Percentiles rank a stretch among this genome's conserved stretches.
Conservation (phyloP, 2,113 vertebrate genomes). For the Alces alces region DNA sequence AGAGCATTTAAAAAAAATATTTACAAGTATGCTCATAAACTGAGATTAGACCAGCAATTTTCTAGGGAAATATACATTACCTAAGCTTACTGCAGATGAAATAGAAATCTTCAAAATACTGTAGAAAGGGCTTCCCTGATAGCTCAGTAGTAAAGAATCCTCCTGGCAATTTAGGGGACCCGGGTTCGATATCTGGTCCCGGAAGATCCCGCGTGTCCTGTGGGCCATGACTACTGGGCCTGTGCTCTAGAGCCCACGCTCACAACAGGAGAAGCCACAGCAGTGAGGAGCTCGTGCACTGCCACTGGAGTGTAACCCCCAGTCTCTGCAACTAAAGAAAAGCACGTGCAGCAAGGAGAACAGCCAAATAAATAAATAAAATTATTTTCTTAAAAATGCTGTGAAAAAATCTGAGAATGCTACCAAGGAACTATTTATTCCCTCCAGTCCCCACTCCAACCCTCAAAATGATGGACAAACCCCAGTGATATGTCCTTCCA, state of each 20-base stretch:
- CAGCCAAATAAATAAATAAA: background rate
- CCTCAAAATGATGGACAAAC: background rate
- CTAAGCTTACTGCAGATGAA: background rate
- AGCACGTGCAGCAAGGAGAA: background rate
- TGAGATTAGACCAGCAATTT: background rate
- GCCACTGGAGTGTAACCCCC: too few relatives aligned
- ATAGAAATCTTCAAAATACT: background rate
- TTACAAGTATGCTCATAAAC: background rate
- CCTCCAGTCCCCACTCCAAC: background rate
- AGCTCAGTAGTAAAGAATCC: background rate
- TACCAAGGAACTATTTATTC: background rate
- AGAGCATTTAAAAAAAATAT: background rate
- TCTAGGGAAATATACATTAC: background rate
- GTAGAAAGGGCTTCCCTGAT: background rate
- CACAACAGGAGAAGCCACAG: background rate
- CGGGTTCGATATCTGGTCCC: fast-evolving
- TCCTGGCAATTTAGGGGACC: background rate
- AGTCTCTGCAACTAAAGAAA: background rate
- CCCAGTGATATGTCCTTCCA: background rate
- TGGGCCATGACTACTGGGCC: too few relatives aligned
- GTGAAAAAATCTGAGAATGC: background rate
- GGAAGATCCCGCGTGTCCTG: background rate
- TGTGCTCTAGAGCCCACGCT: background rate
- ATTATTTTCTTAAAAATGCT: background rate
- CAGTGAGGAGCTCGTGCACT: fast-evolving